Evolutionary conservation across 2,113 vertebrate species (phyloP), one percentile per base, ranked within the genome.

Genomic region (Hassar affinis): DNA sequence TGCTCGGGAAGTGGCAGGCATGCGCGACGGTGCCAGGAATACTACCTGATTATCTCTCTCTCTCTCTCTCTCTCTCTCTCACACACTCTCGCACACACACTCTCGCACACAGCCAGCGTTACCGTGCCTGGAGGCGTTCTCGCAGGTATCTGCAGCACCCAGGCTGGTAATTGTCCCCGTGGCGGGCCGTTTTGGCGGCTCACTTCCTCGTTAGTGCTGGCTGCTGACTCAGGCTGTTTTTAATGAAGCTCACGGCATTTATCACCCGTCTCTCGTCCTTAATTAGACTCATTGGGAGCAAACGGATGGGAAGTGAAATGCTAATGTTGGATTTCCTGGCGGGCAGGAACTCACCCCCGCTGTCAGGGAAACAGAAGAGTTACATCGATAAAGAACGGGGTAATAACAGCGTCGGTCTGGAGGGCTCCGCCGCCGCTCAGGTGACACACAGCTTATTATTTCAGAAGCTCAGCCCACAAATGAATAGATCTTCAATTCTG

Each of bases 141-240:
- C 71, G 84, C 85, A 89, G 91, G 90, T 89, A 92, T 86, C 86
- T 84, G 57, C 79, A 72, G 86, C 89, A 85, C 80, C 74, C 79
- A 86, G 88, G 88, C 87, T 85, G 88, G 89, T 92, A 92, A 94
- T 94, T 93, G 91, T 91, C 88, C 89, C 88, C 84, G 78, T 91
- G 88, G 89, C 90, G 91, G 87, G 89, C 85, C 89, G 85, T 88
- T 84, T 89, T 85, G 84, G 85, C 66, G 11, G 33, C 27, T 57
- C n/a, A n/a, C 47, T 61, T 91, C 88, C 86, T 81, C 56, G 64
- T 88, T 88, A 84, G 62, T 6, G 51, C 72, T n/a, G 69, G 84
- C 84, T 93, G 94, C 93, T 94, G 93, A 94, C 88, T 95, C 93
- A 93, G 92, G 89, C 80, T 91, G 86, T 89, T 91, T 90, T 92